Conservation (phyloP, 2,888 invertebrate genomes). For the Poecilobothrus nobilitatus region DNA sequence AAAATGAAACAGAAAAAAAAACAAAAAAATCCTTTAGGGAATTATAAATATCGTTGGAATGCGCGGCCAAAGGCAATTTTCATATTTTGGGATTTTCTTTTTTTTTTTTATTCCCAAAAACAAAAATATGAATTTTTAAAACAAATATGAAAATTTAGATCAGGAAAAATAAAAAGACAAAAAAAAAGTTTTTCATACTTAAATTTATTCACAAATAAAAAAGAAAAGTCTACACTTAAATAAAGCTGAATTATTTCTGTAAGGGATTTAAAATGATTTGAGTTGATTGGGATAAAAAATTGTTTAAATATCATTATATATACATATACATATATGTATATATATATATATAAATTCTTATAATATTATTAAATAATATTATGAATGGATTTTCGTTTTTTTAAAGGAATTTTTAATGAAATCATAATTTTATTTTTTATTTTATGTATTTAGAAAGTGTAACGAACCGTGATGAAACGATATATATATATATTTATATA, state of each 20-base stretch:
- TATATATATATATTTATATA: too few relatives aligned
- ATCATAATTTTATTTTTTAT: background rate
- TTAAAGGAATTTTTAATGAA: background rate
- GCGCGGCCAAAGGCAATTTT: background rate
- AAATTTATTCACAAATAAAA: too few relatives aligned
- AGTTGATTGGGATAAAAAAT: background rate
- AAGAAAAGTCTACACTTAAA: too few relatives aligned
- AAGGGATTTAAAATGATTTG: background rate
- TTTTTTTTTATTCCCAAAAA: too few relatives aligned
- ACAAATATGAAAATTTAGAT: background rate
- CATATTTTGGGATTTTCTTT: background rate
- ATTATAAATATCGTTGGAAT: constrained; percentile 6
- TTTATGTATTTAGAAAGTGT: background rate
- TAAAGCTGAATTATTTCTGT: too few relatives aligned
- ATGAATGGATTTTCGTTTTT: background rate
- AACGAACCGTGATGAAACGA: background rate
- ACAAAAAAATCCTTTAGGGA: background rate
- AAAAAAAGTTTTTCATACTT: too few relatives aligned
- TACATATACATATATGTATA: background rate
- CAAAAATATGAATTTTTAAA: background rate
- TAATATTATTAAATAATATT: background rate
- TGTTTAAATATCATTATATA: background rate
- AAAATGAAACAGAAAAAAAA: too few relatives aligned
- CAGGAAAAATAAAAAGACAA: too few relatives aligned
- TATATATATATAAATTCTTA: background rate